Conservation (phyloP, 1,140 invertebrate genomes). For the Macrobrachium nipponense region DNA sequence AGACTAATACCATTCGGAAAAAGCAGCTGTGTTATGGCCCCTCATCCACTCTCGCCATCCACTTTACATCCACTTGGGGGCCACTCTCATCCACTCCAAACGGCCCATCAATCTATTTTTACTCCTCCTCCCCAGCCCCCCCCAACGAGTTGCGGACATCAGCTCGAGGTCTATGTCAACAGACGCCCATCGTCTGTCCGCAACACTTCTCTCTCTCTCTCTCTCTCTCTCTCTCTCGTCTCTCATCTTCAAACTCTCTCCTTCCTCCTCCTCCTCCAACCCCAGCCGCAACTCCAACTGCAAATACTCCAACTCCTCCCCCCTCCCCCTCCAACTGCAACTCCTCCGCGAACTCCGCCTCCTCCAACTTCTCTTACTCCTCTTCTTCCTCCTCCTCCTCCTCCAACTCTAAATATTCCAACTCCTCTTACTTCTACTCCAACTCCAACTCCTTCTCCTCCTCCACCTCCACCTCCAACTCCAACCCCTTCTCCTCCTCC, state of each 20-base stretch:
- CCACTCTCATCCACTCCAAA: too few relatives aligned
- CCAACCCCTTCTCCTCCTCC: neutral
- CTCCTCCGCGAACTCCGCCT: neutral
- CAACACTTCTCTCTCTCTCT: slow-evolving; percentile 5
- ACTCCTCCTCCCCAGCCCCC: too few relatives aligned
- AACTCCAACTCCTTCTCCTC: neutral
- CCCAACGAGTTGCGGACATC: too few relatives aligned
- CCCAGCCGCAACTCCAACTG: neutral
- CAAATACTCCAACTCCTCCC: neutral
- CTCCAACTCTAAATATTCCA: neutral
- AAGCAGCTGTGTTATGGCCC: too few relatives aligned
- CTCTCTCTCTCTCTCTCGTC: neutral
- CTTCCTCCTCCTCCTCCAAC: neutral
- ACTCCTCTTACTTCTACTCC: neutral
- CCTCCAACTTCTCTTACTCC: neutral
- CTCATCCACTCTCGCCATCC: too few relatives aligned
- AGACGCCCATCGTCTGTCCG: neutral
- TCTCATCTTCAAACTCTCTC: neutral
- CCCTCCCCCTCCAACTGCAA: neutral
- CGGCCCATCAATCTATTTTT: too few relatives aligned
- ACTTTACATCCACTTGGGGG: too few relatives aligned
- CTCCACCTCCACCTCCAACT: neutral
- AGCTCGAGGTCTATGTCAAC: too few relatives aligned
- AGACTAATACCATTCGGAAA: too few relatives aligned
- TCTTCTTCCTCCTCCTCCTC: neutral